A percentile compares a stretch with the other conserved stretches of the same genome.
Conservation (phyloP, 1,140 invertebrate species). For the Popillia japonica region DNA sequence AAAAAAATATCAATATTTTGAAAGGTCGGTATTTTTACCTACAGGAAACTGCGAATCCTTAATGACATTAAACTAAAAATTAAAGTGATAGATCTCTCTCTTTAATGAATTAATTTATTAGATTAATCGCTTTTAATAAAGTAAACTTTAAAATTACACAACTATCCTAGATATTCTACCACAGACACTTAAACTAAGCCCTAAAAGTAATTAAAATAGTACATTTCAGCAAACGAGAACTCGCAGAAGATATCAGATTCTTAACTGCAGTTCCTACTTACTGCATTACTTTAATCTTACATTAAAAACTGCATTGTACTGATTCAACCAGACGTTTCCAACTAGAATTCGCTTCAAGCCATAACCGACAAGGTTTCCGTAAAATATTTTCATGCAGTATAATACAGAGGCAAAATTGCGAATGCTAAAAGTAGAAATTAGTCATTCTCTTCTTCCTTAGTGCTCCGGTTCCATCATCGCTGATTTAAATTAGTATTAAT, state of each 20-base stretch:
- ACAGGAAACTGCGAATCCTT: too few relatives aligned
- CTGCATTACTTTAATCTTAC: conserved; percentile 9
- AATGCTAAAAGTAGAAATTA: background rate
- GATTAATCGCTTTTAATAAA: too few relatives aligned
- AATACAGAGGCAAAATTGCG: background rate
- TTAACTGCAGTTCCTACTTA: background rate
- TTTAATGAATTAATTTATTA: too few relatives aligned
- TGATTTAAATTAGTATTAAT: conserved; percentile 6
- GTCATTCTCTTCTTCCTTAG: background rate
- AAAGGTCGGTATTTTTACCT: too few relatives aligned
- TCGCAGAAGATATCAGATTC: background rate
- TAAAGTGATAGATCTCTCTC: too few relatives aligned
- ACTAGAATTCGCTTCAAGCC: background rate
- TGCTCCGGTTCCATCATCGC: background rate
- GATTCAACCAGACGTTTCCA: background rate
- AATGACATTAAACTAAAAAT: too few relatives aligned
- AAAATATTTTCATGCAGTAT: background rate
- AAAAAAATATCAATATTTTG: too few relatives aligned
- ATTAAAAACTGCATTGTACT: background rate
- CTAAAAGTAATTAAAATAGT: background rate
- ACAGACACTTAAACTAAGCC: too few relatives aligned
- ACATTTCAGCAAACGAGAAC: conserved; percentile 12
- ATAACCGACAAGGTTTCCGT: background rate
- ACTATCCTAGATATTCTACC: too few relatives aligned
- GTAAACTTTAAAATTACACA: too few relatives aligned